Evolutionary conservation across 2,113 vertebrate genomes (phyloP).

Genomic region (Hystrix cristata): DNA sequence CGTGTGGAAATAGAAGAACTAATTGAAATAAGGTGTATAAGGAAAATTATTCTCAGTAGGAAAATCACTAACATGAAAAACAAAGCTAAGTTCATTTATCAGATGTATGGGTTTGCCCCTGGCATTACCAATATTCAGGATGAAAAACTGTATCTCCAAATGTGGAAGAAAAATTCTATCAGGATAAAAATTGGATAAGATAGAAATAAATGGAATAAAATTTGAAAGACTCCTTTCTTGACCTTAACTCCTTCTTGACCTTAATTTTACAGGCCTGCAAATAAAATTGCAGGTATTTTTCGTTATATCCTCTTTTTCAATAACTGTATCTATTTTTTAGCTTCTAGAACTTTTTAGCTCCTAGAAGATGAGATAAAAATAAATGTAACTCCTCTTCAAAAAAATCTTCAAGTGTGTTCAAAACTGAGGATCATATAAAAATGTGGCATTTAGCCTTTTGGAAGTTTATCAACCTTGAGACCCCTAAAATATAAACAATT

Average conservation of each 20-base stretch:
- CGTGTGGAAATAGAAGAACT: not conserved
- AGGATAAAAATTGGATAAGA: constrained; percentile 7
- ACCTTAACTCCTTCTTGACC: constrained; percentile 21
- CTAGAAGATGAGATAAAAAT: constrained; percentile 23
- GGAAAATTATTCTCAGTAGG: constrained; percentile 39
- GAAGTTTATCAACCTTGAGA: not conserved
- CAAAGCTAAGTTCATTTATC: constrained; percentile 16
- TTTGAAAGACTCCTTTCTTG: not conserved
- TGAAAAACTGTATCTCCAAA: constrained; percentile 19
- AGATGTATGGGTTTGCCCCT: not conserved
- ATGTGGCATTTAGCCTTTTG: not conserved
- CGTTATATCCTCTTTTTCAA: not conserved
- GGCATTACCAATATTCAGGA: not conserved
- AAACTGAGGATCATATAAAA: not conserved
- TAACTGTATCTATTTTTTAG: not conserved
- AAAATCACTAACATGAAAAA: constrained; percentile 54
- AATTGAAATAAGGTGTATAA: not conserved
- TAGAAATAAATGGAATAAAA: not conserved
- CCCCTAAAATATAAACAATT: not conserved
- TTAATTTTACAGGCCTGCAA: constrained; percentile 40
- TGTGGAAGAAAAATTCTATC: not conserved
- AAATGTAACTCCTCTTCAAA: not conserved
- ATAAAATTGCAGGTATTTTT: constrained; percentile 55
- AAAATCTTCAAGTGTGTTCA: not conserved
- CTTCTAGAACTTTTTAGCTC: constrained; percentile 17